Evolutionary conservation across 2,888 invertebrate genomes (phyloP), one percentile per base, ranked within the genome.

Genomic region (Selenia dentaria): DNA sequence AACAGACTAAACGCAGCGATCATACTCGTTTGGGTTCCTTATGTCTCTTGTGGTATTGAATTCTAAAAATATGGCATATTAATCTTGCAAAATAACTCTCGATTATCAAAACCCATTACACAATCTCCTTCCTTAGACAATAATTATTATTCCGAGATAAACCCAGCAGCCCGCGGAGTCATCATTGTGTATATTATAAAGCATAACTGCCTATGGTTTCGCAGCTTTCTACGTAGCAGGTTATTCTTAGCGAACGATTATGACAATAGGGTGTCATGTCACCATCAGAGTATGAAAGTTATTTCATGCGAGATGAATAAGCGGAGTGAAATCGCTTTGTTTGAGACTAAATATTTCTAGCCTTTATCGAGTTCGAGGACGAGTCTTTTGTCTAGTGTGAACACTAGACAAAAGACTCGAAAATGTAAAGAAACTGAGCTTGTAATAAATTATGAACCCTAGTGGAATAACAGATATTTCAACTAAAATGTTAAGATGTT

Each of bases 241-340:
- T 53, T 59, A 53, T 61, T 52, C 37, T 58, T 46, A 45, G 50
- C 35, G 38, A 40, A 41, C 33, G 40, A 59, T 55, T 54, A 60
- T 64, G 57, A 58, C 55, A 58, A 55, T 36, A 50, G 58, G 54
- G 51, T 46, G 50, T 57, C 59, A 54, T 57, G 59, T 64, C 61
- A 59, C 42, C 49, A 39, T 32, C 46, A 59, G 56, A 16, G 41
- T 22, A 22, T 57, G 60, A 70, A 67, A 57, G 55, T 68, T 54
- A 62, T 66, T 66, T 63, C 57, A 64, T 59, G 64, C 59, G 55
- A 63, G 59, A 65, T 67, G 65, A 71, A 58, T 64, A 63, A 38
- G 44, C 57, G 24, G 51, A 51, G 48, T 53, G 51, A 66, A 62
- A 57, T 62, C 54, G 46, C 57, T 56, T 54, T 55, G 49, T 55